Evolutionary conservation across 2,888 invertebrate genomes (phyloP).

Genomic region (Scaptomyza cyrtandrae): DNA sequence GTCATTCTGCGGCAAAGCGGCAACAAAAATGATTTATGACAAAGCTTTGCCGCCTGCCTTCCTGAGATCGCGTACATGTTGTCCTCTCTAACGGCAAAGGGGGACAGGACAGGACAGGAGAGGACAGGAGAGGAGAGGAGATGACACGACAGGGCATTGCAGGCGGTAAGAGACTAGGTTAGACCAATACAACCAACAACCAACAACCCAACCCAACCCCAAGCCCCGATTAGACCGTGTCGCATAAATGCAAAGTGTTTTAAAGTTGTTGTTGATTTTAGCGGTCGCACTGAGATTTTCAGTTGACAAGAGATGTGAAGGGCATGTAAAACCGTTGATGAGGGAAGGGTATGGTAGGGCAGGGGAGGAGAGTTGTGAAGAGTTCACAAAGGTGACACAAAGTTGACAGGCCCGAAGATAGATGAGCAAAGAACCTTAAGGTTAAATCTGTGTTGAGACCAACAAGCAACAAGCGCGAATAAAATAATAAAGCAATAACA

Average conservation of each 20-base stretch:
- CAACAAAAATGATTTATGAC: slow-evolving; percentile 74
- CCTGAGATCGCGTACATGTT: slow-evolving; percentile 24
- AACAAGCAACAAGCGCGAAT: slow-evolving; percentile 1
- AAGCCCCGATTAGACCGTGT: slow-evolving; percentile 28
- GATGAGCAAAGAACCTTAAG: slow-evolving; percentile 38
- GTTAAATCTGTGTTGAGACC: slow-evolving; percentile 18
- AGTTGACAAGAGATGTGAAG: not conserved
- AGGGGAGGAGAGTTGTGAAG: not conserved
- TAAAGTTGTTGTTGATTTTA: slow-evolving; percentile 63
- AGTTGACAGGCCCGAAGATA: slow-evolving; percentile 53
- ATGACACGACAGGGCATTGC: slow-evolving; percentile 10
- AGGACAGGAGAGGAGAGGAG: not conserved
- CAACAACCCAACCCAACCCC: not conserved
- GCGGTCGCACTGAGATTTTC: slow-evolving; percentile 47
- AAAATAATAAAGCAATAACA: too few species aligned
- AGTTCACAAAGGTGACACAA: slow-evolving; percentile 49
- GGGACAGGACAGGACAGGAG: slow-evolving; percentile 1
- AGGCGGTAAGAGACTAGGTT: too few species aligned
- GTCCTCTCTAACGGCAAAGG: not conserved
- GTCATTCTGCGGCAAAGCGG: slow-evolving; percentile 77
- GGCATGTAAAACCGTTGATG: too few species aligned
- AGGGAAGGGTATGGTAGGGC: not conserved
- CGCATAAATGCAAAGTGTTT: slow-evolving; percentile 71
- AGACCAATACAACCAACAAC: too few species aligned
- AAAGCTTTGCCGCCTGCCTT: slow-evolving; percentile 24